Conservation (phyloP, 2,113 vertebrate genomes). For the Apeltes quadracus region DNA sequence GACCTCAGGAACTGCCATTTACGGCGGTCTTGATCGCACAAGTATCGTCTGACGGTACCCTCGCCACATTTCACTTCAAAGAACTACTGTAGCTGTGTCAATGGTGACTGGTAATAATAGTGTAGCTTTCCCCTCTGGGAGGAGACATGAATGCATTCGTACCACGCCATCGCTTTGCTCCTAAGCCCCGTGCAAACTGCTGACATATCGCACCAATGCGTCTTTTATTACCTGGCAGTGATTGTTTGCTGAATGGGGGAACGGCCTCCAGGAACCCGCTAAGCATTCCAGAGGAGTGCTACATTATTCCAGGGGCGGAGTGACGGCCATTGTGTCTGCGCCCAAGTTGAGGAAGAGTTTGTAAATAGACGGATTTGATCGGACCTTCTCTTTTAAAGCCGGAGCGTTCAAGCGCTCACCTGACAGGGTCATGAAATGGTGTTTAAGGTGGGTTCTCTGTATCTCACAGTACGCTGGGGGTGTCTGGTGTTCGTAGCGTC, state of each 20-base stretch:
- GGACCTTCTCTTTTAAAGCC: conserved; percentile 6
- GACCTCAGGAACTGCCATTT: conserved; percentile 73
- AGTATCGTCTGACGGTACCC: conserved; percentile 91
- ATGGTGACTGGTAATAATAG: conserved; percentile 89
- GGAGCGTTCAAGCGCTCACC: not conserved
- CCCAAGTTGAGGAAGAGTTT: conserved; percentile 42
- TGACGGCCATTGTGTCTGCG: conserved; percentile 83
- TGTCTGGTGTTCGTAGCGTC: not conserved
- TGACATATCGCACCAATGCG: conserved; percentile 90
- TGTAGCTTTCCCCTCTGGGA: conserved; percentile 84
- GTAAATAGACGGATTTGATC: conserved; percentile 44
- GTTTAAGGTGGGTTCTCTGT: not conserved
- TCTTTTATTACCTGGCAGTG: conserved; percentile 91
- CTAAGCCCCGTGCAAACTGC: conserved; percentile 86
- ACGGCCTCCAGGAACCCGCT: conserved; percentile 80
- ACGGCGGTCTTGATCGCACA: conserved; percentile 87
- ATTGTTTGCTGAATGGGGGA: conserved; percentile 85
- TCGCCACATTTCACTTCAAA: conserved; percentile 86
- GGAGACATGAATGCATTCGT: conserved; percentile 84
- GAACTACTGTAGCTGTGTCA: conserved; percentile 82
- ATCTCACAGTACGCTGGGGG: not conserved
- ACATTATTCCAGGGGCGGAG: conserved; percentile 80
- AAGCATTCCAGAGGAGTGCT: conserved; percentile 83
- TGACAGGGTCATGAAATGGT: not conserved
- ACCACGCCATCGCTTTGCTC: conserved; percentile 89